These are phyloP conservation scores for Momotus momota DNA, from an alignment of 2,797 vertebrate genomes.

Conservation along the genomic window DNA sequence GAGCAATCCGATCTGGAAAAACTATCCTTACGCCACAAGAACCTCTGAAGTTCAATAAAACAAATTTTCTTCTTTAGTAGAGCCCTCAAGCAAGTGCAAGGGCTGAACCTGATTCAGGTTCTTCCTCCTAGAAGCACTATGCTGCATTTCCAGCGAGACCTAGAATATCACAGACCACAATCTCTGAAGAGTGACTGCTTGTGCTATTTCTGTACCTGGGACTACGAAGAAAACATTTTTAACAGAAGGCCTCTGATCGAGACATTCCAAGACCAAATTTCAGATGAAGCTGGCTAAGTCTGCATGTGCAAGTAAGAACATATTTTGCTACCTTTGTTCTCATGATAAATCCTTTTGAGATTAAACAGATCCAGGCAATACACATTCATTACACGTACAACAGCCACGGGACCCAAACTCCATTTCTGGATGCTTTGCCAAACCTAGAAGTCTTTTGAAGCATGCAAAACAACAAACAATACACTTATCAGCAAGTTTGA, in stretches of 20 bases:
- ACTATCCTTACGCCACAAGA: neutral
- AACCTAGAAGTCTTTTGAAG: constrained; percentile 22
- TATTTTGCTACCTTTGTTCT: neutral
- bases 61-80: neutral
- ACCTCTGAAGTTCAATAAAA: neutral
- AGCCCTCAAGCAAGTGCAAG: neutral
- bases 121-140: neutral
- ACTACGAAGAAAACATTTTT: neutral
- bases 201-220: neutral
- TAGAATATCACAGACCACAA: rapidly evolving
- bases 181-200: neutral
- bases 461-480: neutral
- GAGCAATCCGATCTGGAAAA: neutral
- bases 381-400: neutral
- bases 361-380: neutral
- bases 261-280: neutral
- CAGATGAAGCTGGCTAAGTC: neutral
- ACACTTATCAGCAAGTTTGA: neutral
- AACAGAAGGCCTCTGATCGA: neutral
- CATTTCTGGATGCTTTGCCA: neutral
- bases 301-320: neutral
- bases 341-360: neutral
- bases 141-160: neutral
- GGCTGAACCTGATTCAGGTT: neutral
- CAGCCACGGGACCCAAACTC: neutral